These are phyloP conservation scores for Brachionus plicatilis DNA, from an alignment of 1,140 invertebrate species.

Conservation along the genomic window DNA sequence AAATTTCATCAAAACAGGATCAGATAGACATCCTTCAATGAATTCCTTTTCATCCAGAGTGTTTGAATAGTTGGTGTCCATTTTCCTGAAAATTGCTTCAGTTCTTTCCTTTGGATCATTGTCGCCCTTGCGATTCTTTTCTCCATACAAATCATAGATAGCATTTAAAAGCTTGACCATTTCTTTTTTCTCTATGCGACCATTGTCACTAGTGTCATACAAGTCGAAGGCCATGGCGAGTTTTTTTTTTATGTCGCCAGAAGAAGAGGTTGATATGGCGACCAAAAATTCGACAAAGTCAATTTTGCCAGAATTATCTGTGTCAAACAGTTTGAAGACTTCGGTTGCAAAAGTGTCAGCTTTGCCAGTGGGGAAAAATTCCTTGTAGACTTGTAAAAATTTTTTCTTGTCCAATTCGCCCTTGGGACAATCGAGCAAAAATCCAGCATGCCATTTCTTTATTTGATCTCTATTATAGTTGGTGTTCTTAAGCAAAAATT, in stretches of 20 bases:
- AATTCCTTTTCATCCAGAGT: constrained; percentile 27
- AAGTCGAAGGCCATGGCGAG: constrained; percentile 25
- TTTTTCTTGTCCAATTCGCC: constrained; percentile 38
- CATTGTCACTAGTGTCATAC: constrained; percentile 36
- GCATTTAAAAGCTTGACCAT: constrained; percentile 31
- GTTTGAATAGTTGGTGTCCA: constrained; percentile 37
- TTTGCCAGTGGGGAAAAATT: constrained; percentile 39
- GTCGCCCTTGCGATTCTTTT: constrained; percentile 20
- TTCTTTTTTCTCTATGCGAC: constrained; percentile 34
- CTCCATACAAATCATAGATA: constrained; percentile 38
- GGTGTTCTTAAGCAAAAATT: constrained; percentile 54
- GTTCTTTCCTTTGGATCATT: constrained; percentile 39
- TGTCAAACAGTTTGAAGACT: constrained; percentile 26
- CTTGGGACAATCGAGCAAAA: constrained; percentile 45
- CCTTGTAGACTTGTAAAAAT: constrained; percentile 39
- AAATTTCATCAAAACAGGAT: constrained; percentile 38
- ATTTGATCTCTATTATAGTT: constrained; percentile 55
- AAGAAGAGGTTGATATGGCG: neutral
- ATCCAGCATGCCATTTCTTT: constrained; percentile 56
- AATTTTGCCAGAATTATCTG: constrained; percentile 37
- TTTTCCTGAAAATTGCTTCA: constrained; percentile 17
- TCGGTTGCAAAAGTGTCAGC: constrained; percentile 27
- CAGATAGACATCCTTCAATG: constrained; percentile 17
- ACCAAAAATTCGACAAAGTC: constrained; percentile 40
- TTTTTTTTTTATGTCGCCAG: constrained; percentile 24